A percentile compares a stretch with the other conserved stretches of the same genome.
Evolutionary conservation across 2,888 invertebrate genomes (phyloP).

Genomic region (Ichneumon xanthorius): DNA sequence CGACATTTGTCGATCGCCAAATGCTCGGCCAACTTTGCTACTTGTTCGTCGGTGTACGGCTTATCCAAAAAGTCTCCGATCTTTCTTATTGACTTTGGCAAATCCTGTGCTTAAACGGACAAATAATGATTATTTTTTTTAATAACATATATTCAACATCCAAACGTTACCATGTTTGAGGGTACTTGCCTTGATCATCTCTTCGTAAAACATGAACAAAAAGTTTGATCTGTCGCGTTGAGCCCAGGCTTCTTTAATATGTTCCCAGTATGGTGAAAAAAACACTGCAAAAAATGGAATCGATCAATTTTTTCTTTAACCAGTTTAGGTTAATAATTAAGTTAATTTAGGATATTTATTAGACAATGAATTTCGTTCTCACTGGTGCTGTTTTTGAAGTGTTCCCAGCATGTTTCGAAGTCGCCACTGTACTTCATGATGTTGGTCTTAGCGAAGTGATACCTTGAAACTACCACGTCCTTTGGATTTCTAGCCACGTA

Average conservation of each 20-base stretch:
- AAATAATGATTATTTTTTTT: not conserved
- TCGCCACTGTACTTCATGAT: conserved; percentile 71
- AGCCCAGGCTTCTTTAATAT: conserved; percentile 92
- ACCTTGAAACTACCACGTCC: conserved; percentile 80
- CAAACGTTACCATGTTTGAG: not conserved
- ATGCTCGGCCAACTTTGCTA: conserved; percentile 88
- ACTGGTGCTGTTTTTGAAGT: conserved; percentile 78
- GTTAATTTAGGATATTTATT: not conserved
- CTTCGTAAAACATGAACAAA: conserved; percentile 92
- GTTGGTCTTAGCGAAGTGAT: conserved; percentile 64
- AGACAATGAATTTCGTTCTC: conserved; percentile 9
- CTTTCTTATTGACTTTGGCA: conserved; percentile 86
- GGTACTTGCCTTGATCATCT: conserved; percentile 88
- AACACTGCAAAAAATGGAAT: conserved; percentile 86
- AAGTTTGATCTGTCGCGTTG: conserved; percentile 89
- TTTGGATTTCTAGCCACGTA: conserved; percentile 82
- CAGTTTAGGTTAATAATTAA: not conserved
- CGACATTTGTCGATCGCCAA: conserved; percentile 93
- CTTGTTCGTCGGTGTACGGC: conserved; percentile 86
- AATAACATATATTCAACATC: conserved; percentile 25
- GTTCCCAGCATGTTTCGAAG: conserved; percentile 78
- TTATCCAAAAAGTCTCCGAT: conserved; percentile 89
- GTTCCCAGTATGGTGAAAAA: conserved; percentile 92
- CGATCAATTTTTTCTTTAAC: conserved; percentile 9
- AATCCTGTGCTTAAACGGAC: conserved; percentile 85